A percentile compares a stretch with the other conserved stretches of the same genome.
These are phyloP conservation scores for Lasioglossum malachurum DNA, from an alignment of 2,888 invertebrate genomes.

Conservation along the genomic window DNA sequence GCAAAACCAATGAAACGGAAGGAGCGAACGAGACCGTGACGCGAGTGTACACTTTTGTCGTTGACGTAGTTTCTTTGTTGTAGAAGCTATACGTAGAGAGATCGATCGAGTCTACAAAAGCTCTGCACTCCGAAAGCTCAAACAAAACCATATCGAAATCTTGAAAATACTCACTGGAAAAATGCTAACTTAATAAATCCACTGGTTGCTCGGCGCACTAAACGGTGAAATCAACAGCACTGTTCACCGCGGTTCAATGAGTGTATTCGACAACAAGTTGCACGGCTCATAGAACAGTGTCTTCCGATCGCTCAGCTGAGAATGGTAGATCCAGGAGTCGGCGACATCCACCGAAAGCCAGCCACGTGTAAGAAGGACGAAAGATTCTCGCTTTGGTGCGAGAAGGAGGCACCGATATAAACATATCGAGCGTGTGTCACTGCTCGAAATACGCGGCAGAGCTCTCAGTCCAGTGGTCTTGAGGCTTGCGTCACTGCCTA, in stretches of 20 bases:
- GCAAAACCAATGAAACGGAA: not conserved
- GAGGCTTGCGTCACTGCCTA: slow-evolving; percentile 58
- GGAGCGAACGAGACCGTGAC: slow-evolving; percentile 37
- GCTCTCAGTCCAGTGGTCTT: slow-evolving; percentile 47
- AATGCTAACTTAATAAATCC: not conserved
- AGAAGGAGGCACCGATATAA: slow-evolving; percentile 62
- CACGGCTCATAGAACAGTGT: not conserved
- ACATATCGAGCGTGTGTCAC: slow-evolving; percentile 69
- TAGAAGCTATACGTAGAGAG: slow-evolving; percentile 20
- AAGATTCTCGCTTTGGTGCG: not conserved
- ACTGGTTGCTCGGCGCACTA: not conserved
- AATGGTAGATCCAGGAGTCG: slow-evolving; percentile 34
- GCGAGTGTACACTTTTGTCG: slow-evolving; percentile 58
- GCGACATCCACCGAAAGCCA: slow-evolving; percentile 35
- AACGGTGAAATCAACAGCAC: not conserved
- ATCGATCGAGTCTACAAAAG: not conserved
- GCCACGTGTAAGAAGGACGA: slow-evolving; percentile 41
- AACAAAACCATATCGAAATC: not conserved
- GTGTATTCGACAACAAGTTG: not conserved
- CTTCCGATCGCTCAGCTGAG: slow-evolving; percentile 29
- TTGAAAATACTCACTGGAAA: not conserved
- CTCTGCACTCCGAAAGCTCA: not conserved
- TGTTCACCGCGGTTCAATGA: not conserved
- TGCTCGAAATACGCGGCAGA: slow-evolving; percentile 70
- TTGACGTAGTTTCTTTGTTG: slow-evolving; percentile 58